Evolutionary conservation across 2,797 vertebrate species (phyloP).

Genomic region (Micromesistius poutassou): DNA sequence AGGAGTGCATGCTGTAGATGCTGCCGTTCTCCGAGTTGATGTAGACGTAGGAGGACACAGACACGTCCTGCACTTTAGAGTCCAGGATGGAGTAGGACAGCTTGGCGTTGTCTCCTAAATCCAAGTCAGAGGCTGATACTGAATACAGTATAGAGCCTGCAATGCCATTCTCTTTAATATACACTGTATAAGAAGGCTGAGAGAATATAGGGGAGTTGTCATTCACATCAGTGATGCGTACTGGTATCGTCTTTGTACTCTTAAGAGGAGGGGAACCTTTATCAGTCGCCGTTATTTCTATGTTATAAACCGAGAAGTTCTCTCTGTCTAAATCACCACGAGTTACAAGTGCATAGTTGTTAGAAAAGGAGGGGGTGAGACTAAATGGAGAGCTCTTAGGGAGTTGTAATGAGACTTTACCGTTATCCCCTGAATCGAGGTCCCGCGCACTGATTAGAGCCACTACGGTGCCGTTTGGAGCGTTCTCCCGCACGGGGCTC

Average conservation of each 20-base stretch:
- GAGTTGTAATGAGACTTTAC: constrained; percentile 50
- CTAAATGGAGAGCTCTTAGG: constrained; percentile 40
- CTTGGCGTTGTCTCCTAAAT: constrained; percentile 48
- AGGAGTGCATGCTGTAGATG: constrained; percentile 63
- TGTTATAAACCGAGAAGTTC: constrained; percentile 70
- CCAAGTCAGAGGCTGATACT: constrained; percentile 71
- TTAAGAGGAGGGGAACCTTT: constrained; percentile 74
- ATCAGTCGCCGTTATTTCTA: constrained; percentile 79
- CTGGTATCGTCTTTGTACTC: constrained; percentile 68
- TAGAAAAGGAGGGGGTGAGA: constrained; percentile 54
- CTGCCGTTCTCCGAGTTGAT: constrained; percentile 72
- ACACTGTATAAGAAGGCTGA: constrained; percentile 76
- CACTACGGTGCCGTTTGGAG: constrained; percentile 53
- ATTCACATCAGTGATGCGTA: constrained; percentile 81
- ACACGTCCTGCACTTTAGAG: constrained; percentile 52
- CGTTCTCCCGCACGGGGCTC: constrained; percentile 55
- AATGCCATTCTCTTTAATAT: constrained; percentile 79
- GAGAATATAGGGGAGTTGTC: constrained; percentile 76
- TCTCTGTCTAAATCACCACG: constrained; percentile 74
- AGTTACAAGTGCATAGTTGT: constrained; percentile 63
- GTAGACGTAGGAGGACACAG: constrained; percentile 70
- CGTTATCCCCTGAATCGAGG: constrained; percentile 55
- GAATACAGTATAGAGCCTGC: constrained; percentile 75
- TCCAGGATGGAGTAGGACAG: constrained; percentile 65
- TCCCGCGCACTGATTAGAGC: constrained; percentile 60